phyloP scores from a whole-genome alignment of 2,888 invertebrate species.

The Ferdinandea cuprea region DNA sequence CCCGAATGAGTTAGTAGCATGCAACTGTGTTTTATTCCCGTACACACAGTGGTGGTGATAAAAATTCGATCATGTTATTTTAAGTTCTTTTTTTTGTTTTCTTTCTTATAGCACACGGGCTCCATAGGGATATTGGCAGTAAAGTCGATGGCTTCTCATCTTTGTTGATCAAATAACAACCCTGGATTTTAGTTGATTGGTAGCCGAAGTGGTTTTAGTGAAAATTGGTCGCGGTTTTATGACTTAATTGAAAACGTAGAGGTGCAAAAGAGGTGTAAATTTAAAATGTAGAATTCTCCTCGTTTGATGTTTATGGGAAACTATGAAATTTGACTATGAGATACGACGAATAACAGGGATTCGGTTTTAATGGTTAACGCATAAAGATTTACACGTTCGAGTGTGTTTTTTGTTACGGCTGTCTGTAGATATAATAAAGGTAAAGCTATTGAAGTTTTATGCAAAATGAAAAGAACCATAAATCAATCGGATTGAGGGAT shows the following conservation, averaged over 20 bases:
- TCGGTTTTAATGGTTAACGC: conserved; percentile 14
- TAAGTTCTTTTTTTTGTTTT: too few species aligned
- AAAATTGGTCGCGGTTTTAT: conserved; percentile 59
- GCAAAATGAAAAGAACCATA: too few species aligned
- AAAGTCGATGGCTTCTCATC: conserved; percentile 48
- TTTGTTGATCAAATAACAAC: neutral
- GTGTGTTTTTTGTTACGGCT: neutral
- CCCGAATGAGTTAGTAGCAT: conserved; percentile 6
- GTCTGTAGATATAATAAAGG: too few species aligned
- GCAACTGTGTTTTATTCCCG: conserved; percentile 7
- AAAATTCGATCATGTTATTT: conserved; percentile 57
- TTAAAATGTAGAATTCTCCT: neutral
- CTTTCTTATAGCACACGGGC: conserved; percentile 10
- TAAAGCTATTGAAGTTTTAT: too few species aligned
- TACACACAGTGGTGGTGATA: conserved; percentile 29
- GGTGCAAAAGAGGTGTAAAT: conserved; percentile 32
- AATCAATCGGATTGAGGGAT: too few species aligned
- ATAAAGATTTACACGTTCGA: neutral
- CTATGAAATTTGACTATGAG: conserved; percentile 4
- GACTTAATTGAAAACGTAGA: conserved; percentile 48
- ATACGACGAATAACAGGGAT: neutral
- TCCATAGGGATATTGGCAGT: conserved; percentile 45
- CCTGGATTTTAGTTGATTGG: conserved; percentile 27
- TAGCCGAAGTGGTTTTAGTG: conserved; percentile 31
- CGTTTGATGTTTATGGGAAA: conserved; percentile 36